Evolutionary conservation across 2,113 vertebrate species (phyloP), one percentile per base, ranked within the genome.

Genomic region (Petrocephalus microphthalmus): DNA sequence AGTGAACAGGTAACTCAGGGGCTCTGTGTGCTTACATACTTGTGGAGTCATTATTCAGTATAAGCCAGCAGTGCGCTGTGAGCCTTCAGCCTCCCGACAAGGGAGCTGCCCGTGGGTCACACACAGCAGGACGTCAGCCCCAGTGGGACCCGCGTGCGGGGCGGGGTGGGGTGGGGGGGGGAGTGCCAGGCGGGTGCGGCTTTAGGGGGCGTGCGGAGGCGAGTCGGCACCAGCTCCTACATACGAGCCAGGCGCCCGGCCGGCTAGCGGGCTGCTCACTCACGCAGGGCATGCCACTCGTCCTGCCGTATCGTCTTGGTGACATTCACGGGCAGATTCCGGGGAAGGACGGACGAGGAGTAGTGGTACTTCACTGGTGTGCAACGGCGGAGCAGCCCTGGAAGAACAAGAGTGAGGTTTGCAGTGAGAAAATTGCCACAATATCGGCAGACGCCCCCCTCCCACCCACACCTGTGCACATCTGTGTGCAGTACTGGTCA

Each of bases 251-350:
- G 33, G 17, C 71, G 37, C 71, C 37, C 37, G 45, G 42, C 13
- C 74, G 37, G 42, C 42, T 45, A 83, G 37, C 22, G 37, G 45
- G 81, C 37, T 15, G 85, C 51, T 88, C 85, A 97, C 97, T 97
- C 94, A 98, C 97, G 97, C 67, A 98, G 96, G 0, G 97, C 96
- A 0, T 98, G 97, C 97, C 97, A 98, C 91, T 98, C 97, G 19
- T 98, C 97, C 93, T 98, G 97, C 84, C 96, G 94, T 92, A 98
- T 98, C 54, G 97, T 97, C 93, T 97, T 97, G 11, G 96, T 98
- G 90, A 97, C 94, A 89, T 98, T 97, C 92, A 96, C 90, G 22
- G 97, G 96, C 71, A 98, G 94, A 89, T 97, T 97, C 89, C 94
- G 95, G 89, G 97, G 97, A 92, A 98, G 93, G 51, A 93, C 95